These are phyloP conservation scores for Myotis davidii DNA, from an alignment of 2,113 vertebrate genomes.

Conservation along the genomic window DNA sequence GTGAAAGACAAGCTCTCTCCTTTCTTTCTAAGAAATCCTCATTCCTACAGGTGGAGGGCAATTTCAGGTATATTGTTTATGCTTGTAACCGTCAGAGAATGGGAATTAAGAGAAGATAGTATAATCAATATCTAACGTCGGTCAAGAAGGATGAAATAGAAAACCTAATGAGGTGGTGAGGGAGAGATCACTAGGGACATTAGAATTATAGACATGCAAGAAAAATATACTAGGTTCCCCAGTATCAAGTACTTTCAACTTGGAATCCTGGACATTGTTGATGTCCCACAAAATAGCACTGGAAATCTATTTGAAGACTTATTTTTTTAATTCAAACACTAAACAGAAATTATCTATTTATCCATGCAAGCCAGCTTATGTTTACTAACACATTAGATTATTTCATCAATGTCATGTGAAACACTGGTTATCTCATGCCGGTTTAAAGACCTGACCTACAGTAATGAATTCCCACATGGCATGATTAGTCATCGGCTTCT, in stretches of 20 bases:
- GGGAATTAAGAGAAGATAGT: not conserved
- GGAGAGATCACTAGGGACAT: not conserved
- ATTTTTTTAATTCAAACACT: not conserved
- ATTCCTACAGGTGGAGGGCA: not conserved
- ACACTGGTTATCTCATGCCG: not conserved
- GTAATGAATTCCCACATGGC: not conserved
- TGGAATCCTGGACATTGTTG: not conserved
- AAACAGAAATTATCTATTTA: not conserved
- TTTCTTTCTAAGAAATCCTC: not conserved
- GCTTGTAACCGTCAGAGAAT: not conserved
- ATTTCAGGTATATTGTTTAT: not conserved
- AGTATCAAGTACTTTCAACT: not conserved
- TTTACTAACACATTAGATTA: not conserved
- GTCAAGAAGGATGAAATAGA: not conserved
- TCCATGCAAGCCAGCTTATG: not conserved
- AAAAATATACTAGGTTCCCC: not conserved
- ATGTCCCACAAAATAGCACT: not conserved
- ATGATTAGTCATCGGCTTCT: not conserved
- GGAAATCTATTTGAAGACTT: not conserved
- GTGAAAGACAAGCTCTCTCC: not conserved
- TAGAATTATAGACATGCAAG: not conserved
- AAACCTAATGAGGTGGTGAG: not conserved
- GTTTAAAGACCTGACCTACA: not conserved
- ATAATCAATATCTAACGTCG: not conserved
- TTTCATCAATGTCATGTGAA: not conserved